Conservation (phyloP, 1,140 invertebrate species). For the Piezodorus guildinii region DNA sequence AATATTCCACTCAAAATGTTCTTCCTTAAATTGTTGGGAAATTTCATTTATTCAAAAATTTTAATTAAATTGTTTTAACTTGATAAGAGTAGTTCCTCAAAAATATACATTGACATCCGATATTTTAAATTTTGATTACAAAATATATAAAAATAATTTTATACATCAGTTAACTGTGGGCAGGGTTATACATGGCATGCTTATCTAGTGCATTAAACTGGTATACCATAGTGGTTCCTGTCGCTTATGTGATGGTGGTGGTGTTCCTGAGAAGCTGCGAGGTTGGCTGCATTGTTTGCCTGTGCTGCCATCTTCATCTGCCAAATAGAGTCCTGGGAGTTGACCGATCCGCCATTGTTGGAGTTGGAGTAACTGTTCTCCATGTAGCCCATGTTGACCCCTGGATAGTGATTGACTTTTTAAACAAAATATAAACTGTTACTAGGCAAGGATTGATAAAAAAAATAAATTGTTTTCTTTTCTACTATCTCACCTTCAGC, state of each 20-base stretch:
- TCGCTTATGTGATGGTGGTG: constrained; percentile 41
- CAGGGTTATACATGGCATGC: not conserved
- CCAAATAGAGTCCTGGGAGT: constrained; percentile 90
- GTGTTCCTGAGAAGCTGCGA: constrained; percentile 36
- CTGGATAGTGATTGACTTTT: constrained; percentile 29
- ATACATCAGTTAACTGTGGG: not conserved
- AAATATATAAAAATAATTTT: not conserved
- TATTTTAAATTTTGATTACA: constrained; percentile 4
- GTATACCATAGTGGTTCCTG: constrained; percentile 35
- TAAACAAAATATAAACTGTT: constrained; percentile 4
- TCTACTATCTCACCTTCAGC: constrained; percentile 12
- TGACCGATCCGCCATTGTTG: constrained; percentile 83
- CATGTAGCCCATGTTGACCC: constrained; percentile 77
- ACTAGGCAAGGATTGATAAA: not conserved
- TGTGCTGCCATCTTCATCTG: constrained; percentile 77
- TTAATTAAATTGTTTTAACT: too few relatives aligned
- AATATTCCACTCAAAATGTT: too few relatives aligned
- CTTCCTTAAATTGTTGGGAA: too few relatives aligned
- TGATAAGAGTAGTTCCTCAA: too few relatives aligned
- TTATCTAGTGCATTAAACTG: not conserved
- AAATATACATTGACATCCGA: too few relatives aligned
- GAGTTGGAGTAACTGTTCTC: constrained; percentile 86
- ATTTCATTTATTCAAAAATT: too few relatives aligned
- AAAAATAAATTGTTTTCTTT: not conserved
- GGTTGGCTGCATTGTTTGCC: constrained; percentile 32